phyloP scores from a whole-genome alignment of 2,888 invertebrate genomes.

The Caenorhabditis virilis region DNA sequence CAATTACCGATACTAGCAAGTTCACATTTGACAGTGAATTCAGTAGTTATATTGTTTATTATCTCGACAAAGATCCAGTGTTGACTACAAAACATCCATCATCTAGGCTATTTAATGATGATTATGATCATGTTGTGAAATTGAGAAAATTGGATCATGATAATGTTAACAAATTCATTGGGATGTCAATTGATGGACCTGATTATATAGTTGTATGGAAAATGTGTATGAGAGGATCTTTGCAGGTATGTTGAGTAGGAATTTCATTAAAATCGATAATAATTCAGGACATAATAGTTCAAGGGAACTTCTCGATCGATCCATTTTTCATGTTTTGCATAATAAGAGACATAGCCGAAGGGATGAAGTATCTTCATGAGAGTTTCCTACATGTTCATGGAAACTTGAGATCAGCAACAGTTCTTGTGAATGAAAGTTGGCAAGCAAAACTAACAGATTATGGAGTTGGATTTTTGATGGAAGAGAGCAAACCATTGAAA shows the following conservation, averaged over 20 bases:
- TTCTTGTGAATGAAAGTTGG: constrained; percentile 61
- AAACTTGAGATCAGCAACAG: constrained; percentile 49
- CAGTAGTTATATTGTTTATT: constrained; percentile 31
- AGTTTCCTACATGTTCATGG: constrained; percentile 51
- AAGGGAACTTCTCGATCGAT: constrained; percentile 53
- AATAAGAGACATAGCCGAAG: constrained; percentile 52
- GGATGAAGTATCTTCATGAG: constrained; percentile 49
- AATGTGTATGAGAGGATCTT: constrained; percentile 54
- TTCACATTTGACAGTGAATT: constrained; percentile 40
- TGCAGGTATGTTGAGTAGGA: constrained; percentile 26
- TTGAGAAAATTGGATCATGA: constrained; percentile 62
- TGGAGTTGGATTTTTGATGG: constrained; percentile 32
- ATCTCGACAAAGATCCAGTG: constrained; percentile 43
- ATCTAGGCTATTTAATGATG: constrained; percentile 21
- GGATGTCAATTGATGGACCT: constrained; percentile 59
- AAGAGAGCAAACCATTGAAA: constrained; percentile 41
- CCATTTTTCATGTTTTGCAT: constrained; percentile 56
- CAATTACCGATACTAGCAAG: constrained; percentile 38
- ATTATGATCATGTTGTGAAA: constrained; percentile 42
- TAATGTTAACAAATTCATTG: constrained; percentile 64
- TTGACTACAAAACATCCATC: constrained; percentile 43
- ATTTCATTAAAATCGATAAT: background rate
- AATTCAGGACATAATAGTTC: constrained; percentile 48
- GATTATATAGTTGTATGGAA: constrained; percentile 59
- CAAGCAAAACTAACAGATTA: constrained; percentile 46